Evolutionary conservation across 2,888 invertebrate species (phyloP).

Genomic region (Ctena decussata): DNA sequence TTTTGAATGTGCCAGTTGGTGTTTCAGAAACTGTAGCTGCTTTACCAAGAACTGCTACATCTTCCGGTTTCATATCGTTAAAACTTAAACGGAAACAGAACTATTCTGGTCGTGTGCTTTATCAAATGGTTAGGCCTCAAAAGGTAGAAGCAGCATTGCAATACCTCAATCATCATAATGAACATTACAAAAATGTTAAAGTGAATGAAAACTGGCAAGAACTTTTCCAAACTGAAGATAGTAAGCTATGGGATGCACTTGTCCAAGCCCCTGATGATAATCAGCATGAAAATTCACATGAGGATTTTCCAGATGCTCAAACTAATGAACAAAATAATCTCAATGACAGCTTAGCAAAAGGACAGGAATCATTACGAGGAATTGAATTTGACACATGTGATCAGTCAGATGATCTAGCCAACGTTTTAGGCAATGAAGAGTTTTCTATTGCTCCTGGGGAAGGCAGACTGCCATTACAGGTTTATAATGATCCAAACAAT

Average conservation of each 20-base stretch:
- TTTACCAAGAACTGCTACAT: background rate
- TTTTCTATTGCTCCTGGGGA: slow-evolving; percentile 21
- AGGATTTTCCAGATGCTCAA: background rate
- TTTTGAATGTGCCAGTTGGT: background rate
- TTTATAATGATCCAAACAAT: slow-evolving; percentile 14
- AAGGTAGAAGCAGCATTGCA: background rate
- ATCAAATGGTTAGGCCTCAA: background rate
- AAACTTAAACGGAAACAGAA: background rate
- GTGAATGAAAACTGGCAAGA: background rate
- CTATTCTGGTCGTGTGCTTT: background rate
- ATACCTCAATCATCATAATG: background rate
- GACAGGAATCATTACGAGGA: background rate
- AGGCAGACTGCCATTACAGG: slow-evolving; percentile 17
- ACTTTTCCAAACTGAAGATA: background rate
- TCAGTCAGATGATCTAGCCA: background rate
- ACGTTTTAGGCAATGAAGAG: background rate
- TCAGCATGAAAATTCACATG: background rate
- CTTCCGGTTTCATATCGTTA: background rate
- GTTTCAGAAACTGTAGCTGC: too few relatives aligned
- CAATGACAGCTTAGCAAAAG: background rate
- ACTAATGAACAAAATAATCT: background rate
- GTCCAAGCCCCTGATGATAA: background rate
- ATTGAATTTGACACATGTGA: background rate
- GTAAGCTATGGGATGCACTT: background rate
- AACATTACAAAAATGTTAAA: background rate